A percentile compares a stretch with the other conserved stretches of the same genome.
These are phyloP conservation scores for Cantharis rufa DNA, from an alignment of 2,888 invertebrate species.

Conservation along the genomic window DNA sequence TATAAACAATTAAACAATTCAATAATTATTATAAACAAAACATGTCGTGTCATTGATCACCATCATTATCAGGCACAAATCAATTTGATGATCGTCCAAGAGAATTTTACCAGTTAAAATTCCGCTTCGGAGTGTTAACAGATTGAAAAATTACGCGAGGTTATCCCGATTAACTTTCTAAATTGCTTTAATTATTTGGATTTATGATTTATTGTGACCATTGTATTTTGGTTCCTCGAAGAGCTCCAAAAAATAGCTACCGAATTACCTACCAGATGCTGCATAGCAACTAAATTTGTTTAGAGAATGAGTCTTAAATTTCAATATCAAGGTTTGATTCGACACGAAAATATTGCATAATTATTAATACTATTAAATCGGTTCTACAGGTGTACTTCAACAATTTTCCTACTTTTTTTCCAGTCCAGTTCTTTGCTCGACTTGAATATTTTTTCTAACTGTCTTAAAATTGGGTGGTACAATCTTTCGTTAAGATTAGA, in stretches of 20 bases:
- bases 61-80: not conserved
- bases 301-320: not conserved
- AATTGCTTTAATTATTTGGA: not conserved
- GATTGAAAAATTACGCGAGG: not conserved
- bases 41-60: not conserved
- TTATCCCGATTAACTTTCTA: not conserved
- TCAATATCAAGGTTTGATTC: not conserved
- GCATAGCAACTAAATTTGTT: not conserved
- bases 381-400: not conserved
- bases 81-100: not conserved
- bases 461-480: not conserved
- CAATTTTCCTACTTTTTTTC: not conserved
- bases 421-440: too few relatives aligned
- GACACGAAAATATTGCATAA: not conserved
- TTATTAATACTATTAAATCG: not conserved
- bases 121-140: not conserved
- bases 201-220: not conserved
- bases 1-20: slow-evolving; percentile 11
- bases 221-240: not conserved
- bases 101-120: not conserved
- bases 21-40: not conserved
- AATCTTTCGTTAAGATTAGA: not conserved
- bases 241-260: not conserved
- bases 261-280: not conserved
- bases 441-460: not conserved